These are phyloP conservation scores for Phocides pigmalion DNA, from an alignment of 1,140 invertebrate species.

Conservation along the genomic window DNA sequence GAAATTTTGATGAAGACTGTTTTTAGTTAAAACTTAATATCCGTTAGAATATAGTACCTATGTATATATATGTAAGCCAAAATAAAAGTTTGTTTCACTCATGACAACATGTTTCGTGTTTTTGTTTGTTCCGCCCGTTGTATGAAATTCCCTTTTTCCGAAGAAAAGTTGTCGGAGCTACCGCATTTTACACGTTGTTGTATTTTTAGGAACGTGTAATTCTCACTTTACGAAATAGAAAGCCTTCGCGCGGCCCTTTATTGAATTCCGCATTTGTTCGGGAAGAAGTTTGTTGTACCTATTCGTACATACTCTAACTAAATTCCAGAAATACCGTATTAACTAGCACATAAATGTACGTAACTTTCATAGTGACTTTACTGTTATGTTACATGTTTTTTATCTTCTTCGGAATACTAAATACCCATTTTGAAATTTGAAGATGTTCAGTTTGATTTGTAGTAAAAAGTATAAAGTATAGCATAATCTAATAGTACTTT, in stretches of 20 bases:
- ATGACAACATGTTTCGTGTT: constrained; percentile 38
- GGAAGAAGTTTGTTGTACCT: constrained; percentile 57
- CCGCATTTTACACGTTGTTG: constrained; percentile 48
- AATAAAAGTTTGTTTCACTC: background rate
- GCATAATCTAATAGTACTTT: no score
- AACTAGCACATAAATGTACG: constrained; percentile 24
- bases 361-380: constrained; percentile 36
- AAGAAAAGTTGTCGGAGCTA: constrained; percentile 61
- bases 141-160: constrained; percentile 56
- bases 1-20: no score
- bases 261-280: constrained; percentile 70
- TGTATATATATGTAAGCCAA: background rate
- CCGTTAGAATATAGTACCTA: background rate
- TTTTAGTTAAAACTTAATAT: no score
- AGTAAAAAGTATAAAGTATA: no score
- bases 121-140: constrained; percentile 59
- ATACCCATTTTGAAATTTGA: no score
- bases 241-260: constrained; percentile 55
- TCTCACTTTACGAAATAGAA: constrained; percentile 62
- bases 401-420: background rate
- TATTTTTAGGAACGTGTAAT: constrained; percentile 65
- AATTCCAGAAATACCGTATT: constrained; percentile 56
- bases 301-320: constrained; percentile 56
- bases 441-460: no score
- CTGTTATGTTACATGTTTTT: constrained; percentile 42